Percentiles rank a stretch among this genome's conserved stretches.
Conservation (phyloP, 37 sponge, comb jelly and placozoan species). For the Beroe forskalii region DNA sequence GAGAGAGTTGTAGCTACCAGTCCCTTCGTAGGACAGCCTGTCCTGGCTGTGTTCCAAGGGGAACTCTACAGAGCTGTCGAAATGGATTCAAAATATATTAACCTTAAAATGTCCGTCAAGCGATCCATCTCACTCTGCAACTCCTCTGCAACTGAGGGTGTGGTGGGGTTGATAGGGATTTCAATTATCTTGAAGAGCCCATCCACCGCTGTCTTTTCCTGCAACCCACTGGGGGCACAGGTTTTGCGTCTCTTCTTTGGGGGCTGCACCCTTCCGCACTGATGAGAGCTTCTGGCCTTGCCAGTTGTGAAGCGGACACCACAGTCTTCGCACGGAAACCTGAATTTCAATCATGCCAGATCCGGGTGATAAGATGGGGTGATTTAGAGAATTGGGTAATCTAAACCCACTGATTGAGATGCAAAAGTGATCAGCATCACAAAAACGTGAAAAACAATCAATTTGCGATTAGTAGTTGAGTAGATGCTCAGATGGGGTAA, state of each 20-base stretch:
- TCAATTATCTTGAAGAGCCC: slow-evolving; percentile 15
- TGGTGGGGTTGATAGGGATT: not conserved
- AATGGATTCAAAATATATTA: not conserved
- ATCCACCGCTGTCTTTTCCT: not conserved
- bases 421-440: too few species aligned
- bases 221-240: too few species aligned
- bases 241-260: not conserved
- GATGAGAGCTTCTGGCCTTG: not conserved
- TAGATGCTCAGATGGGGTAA: too few species aligned
- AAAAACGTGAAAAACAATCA: too few species aligned
- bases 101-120: not conserved
- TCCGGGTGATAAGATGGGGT: not conserved
- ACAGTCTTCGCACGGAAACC: too few species aligned
- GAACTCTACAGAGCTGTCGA: slow-evolving; percentile 27
- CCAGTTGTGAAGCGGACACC: not conserved
- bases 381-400: too few species aligned
- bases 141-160: not conserved
- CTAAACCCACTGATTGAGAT: too few species aligned
- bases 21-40: slow-evolving; percentile 30
- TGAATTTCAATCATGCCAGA: not conserved
- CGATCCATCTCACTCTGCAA: too few species aligned
- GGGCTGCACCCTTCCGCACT: not conserved
- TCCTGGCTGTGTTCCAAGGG: slow-evolving; percentile 5
- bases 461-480: too few species aligned
- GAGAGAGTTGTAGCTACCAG: not conserved